Base-by-base conservation (phyloP, 2,888 invertebrate species). In the Pristionchus mayeri region DNA sequence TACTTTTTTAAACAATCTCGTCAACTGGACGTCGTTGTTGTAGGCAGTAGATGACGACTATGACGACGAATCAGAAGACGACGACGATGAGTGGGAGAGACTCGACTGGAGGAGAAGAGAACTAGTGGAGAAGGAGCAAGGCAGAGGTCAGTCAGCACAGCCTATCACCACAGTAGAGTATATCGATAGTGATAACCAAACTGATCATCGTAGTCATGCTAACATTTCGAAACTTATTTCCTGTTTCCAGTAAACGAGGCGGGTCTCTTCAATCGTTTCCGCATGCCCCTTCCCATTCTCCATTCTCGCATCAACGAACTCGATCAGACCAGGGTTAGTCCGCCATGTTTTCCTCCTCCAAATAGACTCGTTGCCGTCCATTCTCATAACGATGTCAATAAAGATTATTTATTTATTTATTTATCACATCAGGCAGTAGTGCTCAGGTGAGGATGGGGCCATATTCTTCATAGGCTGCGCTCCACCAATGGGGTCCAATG, bases 21-120 rank as follows among this genome's bases (percentile, higher is more conserved):
- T n/a, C n/a, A n/a, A n/a, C n/a, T n/a, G n/a, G n/a, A n/a, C n/a
- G n/a, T n/a, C n/a, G n/a, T n/a, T n/a, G n/a, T n/a, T n/a, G 44
- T 13, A 44, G 44, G 13, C n/a, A 24, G 21, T 24, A 1, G 40
- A 71, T 3, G 71, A 71, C 40, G 71, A 71, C n/a, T 37, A 71
- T 11, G 37, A 71, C 71, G 71, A 71, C 1, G 71, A 71, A 40
- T 71, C 71, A 11, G 40, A 71, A 13, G 71, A 63, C 54, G 63
- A 71, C 37, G 71, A 44, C 3, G 40, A 71, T 3, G 63, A 63
- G 18, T 63, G 63, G 40, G 71, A 71, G 21, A 37, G 71, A 71
- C 40, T 71, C n/a, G 71, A 71, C 40, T 71, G 71, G 71, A 71
- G 71, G 18, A 71, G 71, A 71, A 71, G 71, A 71, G 71, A 71